Evolutionary conservation across 2,888 invertebrate species (phyloP).

Genomic region (Eilema caniola): DNA sequence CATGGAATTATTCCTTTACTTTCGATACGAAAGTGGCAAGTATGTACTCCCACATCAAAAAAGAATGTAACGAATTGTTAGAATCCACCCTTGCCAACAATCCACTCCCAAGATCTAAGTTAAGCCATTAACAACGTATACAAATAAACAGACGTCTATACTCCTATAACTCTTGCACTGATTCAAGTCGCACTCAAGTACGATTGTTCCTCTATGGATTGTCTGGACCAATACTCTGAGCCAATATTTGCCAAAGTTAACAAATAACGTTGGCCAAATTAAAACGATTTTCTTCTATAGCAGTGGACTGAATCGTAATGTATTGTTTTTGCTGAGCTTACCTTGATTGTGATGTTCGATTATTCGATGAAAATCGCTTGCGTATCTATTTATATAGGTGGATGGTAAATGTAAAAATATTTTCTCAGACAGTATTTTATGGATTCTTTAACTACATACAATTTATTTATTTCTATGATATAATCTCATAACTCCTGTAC

Average conservation of each 20-base stretch:
- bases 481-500: background rate
- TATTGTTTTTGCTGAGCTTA: slow-evolving; percentile 45
- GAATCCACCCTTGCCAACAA: slow-evolving; percentile 4
- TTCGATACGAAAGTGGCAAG: background rate
- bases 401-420: slow-evolving; percentile 14
- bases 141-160: slow-evolving; percentile 26
- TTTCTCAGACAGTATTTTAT: slow-evolving; percentile 5
- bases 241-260: slow-evolving; percentile 71
- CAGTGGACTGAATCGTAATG: slow-evolving; percentile 42
- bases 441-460: background rate
- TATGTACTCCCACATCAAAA: background rate
- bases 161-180: slow-evolving; percentile 41
- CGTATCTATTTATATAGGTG: slow-evolving; percentile 29
- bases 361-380: slow-evolving; percentile 47
- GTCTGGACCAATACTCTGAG: slow-evolving; percentile 59
- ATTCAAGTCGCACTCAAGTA: slow-evolving; percentile 58
- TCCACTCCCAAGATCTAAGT: slow-evolving; percentile 10
- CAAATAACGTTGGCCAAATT: slow-evolving; percentile 69
- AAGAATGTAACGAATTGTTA: background rate
- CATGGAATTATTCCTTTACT: background rate
- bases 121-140: slow-evolving; percentile 23
- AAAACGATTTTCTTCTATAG: slow-evolving; percentile 66
- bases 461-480: background rate
- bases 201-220: slow-evolving; percentile 57
- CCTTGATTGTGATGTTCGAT: slow-evolving; percentile 37